These are phyloP conservation scores for Argyra leucocephala DNA, from an alignment of 2,888 invertebrate genomes.

Conservation along the genomic window DNA sequence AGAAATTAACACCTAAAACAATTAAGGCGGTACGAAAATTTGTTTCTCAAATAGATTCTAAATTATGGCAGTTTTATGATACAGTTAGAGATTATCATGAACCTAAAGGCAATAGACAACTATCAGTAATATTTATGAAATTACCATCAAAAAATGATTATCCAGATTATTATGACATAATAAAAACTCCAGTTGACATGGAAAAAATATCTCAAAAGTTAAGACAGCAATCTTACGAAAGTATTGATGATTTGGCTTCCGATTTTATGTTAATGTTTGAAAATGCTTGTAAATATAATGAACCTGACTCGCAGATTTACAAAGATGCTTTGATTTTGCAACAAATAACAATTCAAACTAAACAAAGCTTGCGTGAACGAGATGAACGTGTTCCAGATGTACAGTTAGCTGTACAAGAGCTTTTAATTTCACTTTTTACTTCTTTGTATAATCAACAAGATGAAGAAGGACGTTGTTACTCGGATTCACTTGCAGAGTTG, in stretches of 20 bases:
- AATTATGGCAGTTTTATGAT: slow-evolving; percentile 77
- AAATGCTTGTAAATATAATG: slow-evolving; percentile 95
- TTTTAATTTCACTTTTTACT: slow-evolving; percentile 83
- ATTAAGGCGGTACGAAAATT: slow-evolving; percentile 39
- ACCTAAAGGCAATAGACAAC: slow-evolving; percentile 70
- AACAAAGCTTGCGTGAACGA: slow-evolving; percentile 69
- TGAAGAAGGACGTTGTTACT: slow-evolving; percentile 90
- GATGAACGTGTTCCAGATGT: slow-evolving; percentile 86
- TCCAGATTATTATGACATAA: slow-evolving; percentile 95
- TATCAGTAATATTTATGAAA: slow-evolving; percentile 91
- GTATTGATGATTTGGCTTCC: slow-evolving; percentile 74
- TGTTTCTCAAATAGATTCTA: slow-evolving; percentile 57
- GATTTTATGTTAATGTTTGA: slow-evolving; percentile 91
- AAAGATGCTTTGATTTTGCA: slow-evolving; percentile 92
- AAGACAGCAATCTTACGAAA: slow-evolving; percentile 65
- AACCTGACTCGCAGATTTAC: slow-evolving; percentile 93
- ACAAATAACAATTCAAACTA: slow-evolving; percentile 82
- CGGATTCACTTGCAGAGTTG: slow-evolving; percentile 89
- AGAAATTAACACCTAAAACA: slow-evolving; percentile 29
- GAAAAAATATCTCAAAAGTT: slow-evolving; percentile 83
- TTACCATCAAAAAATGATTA: slow-evolving; percentile 87
- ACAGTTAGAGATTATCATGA: slow-evolving; percentile 83
- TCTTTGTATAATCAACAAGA: slow-evolving; percentile 93
- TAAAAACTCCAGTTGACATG: slow-evolving; percentile 93
- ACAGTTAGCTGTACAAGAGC: slow-evolving; percentile 76